Percentiles rank a stretch among this genome's conserved stretches.
Conservation (phyloP, 2,797 vertebrate genomes). For the Glyptemys insculpta region DNA sequence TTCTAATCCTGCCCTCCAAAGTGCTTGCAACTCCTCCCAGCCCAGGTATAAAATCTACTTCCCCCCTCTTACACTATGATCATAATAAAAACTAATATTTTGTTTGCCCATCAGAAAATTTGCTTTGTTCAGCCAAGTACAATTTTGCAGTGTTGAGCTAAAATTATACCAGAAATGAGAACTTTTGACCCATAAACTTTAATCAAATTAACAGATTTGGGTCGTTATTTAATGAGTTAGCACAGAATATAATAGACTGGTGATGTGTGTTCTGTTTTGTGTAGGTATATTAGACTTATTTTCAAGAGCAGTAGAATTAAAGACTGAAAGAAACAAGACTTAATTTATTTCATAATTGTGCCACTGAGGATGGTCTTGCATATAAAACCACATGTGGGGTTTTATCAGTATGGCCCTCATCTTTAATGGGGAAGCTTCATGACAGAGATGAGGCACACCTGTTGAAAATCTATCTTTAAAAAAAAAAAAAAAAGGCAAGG, state of each 20-base stretch:
- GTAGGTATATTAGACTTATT: not conserved
- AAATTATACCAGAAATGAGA: not conserved
- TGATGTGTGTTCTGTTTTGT: not conserved
- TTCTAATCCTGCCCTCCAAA: not conserved
- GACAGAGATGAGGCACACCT: not conserved
- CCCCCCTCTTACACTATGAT: not conserved
- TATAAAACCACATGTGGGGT: not conserved
- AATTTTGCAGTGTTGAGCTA: not conserved
- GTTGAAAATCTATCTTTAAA: not conserved
- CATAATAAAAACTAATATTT: not conserved
- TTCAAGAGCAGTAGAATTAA: not conserved
- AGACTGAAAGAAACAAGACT: not conserved
- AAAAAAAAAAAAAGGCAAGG: not conserved
- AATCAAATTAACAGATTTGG: not conserved
- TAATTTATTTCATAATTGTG: not conserved
- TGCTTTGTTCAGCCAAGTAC: not conserved
- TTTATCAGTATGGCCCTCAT: not conserved
- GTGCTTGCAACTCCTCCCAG: not conserved
- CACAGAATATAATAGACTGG: not conserved
- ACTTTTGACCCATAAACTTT: not conserved
- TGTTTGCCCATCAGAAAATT: not conserved
- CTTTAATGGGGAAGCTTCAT: not conserved
- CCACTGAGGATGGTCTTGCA: not conserved
- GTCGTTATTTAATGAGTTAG: not conserved
- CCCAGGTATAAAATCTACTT: not conserved